Percentiles rank a stretch among this genome's conserved stretches.
phyloP scores from a whole-genome alignment of 2,888 invertebrate species.

The Scaptomyza flava region DNA sequence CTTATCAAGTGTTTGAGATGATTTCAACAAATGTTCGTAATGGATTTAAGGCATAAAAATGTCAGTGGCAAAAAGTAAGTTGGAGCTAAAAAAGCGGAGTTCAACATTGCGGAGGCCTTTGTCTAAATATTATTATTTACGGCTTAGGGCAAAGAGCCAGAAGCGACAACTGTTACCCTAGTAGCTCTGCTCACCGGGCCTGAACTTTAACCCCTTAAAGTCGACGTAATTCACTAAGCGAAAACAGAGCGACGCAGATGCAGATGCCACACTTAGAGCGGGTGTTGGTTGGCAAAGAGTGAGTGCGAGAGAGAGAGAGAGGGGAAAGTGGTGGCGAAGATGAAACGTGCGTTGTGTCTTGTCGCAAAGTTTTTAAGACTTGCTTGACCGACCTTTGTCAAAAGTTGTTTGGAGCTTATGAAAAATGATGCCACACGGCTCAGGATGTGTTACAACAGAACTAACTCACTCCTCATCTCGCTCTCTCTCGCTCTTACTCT shows the following conservation, averaged over 20 bases:
- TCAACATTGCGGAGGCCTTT: constrained; percentile 46
- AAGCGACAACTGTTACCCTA: constrained; percentile 76
- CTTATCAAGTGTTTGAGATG: constrained; percentile 28
- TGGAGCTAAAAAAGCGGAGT: constrained; percentile 8
- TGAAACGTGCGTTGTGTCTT: constrained; percentile 79
- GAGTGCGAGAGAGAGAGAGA: background rate
- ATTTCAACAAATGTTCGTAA: constrained; percentile 47
- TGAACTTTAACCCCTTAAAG: constrained; percentile 78
- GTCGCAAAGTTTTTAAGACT: constrained; percentile 80
- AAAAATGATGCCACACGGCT: constrained; percentile 77
- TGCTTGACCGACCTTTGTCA: constrained; percentile 81
- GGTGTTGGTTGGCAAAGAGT: background rate
- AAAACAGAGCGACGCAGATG: constrained; percentile 64
- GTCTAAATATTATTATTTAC: constrained; percentile 80
- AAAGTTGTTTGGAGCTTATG: constrained; percentile 80
- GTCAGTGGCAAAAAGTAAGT: constrained; percentile 38
- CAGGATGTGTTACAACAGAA: constrained; percentile 64
- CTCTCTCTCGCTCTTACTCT: background rate
- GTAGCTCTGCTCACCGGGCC: constrained; percentile 56
- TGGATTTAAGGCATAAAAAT: constrained; percentile 55
- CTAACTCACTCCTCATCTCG: constrained; percentile 4
- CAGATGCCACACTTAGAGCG: constrained; percentile 37
- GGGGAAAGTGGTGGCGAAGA: constrained; percentile 28
- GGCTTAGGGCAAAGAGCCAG: constrained; percentile 75
- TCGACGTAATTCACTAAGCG: constrained; percentile 76